Base-by-base conservation (phyloP, 2,113 vertebrate species). In the Cheirogaleus medius region DNA sequence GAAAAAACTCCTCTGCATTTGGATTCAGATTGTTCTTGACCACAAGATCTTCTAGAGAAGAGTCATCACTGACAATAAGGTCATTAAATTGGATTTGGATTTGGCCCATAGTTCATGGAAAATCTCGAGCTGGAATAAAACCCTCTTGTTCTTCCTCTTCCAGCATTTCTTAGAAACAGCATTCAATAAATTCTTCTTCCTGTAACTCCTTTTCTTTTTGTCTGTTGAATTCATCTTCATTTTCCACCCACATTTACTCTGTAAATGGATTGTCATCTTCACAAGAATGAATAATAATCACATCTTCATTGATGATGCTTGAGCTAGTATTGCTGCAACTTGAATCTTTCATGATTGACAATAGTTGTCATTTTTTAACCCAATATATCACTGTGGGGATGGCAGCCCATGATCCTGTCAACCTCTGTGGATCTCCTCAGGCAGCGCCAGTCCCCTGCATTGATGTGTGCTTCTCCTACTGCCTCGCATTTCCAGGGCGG, bases 231-330 rank as follows among this genome's bases (percentile, higher is more conserved):
- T 99, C 99, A 98, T 99, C 99, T 84, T 99, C 99, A 3, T 99
- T 99, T 98, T 99, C 99, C 99, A 99, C 99, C 99, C 99, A 99
- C 99, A 99, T 99, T 97, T 99, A 99, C 95, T 99, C 99, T 0
- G 99, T 99, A 97, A 99, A 99, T 63, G 99, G 99, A 95, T 99
- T 98, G 82, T 99, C 99, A 34, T 99, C 99, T 90, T 98, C 98
- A 29, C 98, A 98, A 83, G 99, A 98, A 95, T 99, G 99, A 88
- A 98, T 98, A 64, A 99, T 99, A 93, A 99, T 98, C 86, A 99
- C 98, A 94, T 99, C 98, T 86, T 98, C 98, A 7, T 97, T 98
- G 97, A 98, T 98, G 92, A 99, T 98, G 98, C 98, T 99, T 29
- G 98, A 98, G 93, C 97, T 98, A 91, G 97, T 98, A 97, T 98